Evolutionary conservation across 2,113 vertebrate genomes (phyloP), one percentile per base, ranked within the genome.

Genomic region (Peromyscus leucopus): DNA sequence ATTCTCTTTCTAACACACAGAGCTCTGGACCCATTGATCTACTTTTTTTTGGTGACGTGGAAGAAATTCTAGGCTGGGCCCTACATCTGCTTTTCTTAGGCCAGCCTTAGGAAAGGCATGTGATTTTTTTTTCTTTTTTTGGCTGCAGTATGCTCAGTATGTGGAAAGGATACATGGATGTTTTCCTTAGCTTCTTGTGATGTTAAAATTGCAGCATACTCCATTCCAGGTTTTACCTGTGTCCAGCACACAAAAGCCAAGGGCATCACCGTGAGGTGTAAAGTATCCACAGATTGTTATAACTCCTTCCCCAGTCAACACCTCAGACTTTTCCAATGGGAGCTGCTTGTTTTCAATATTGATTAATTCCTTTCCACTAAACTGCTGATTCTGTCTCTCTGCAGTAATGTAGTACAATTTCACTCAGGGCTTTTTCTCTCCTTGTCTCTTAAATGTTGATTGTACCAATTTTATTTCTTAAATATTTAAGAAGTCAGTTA

Each of bases 281-380:
- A 61, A 61, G 4, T 55, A 36, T 67, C 4, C 3, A 59, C 57
- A 94, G 72, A 31, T 46, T 2, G 16, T 57, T 94, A 59, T n/a
- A 33, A 88, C 69, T 76, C 65, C 39, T 90, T 96, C 93, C 46
- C 24, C 48, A 90, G 39, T 28, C 22, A 89, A 72, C 8, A 86
- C 12, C 42, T 82, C 26, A 17, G n/a, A 67, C 12, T 93, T 93
- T 87, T 28, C 57, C 22, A 92, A 59, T 88, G 48, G 51, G 11
- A 42, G 86, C 36, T 74, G 28, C 26, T 69, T 7, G 28, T 69
- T 91, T 93, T 86, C 31, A 85, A 12, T 39, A 61, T 21, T 95
- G 26, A 63, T 69, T 75, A 75, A 86, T 82, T 72, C 19, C 1
- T 31, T 94, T 65, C n/a, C 57, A 22, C 3, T n/a, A 88, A 96